Evolutionary conservation across 2,113 vertebrate species (phyloP).

Genomic region (Mus pahari): DNA sequence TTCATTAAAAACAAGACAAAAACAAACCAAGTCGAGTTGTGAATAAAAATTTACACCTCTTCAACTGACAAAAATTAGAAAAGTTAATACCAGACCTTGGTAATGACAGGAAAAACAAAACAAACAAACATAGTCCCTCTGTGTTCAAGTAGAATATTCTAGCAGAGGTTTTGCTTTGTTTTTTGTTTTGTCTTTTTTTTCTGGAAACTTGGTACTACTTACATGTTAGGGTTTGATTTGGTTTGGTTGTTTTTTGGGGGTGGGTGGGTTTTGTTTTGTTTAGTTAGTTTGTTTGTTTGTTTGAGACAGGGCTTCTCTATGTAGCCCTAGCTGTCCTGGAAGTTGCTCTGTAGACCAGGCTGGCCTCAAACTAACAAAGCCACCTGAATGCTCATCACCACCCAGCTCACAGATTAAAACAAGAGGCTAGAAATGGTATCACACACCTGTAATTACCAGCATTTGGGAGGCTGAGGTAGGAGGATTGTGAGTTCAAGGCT

Average conservation of each 20-base stretch:
- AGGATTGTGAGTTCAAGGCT: background rate
- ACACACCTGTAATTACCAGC: background rate
- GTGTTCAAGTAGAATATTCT: background rate
- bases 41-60: background rate
- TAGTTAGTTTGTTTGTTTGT: background rate
- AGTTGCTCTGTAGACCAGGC: background rate
- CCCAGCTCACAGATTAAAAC: background rate
- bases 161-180: background rate
- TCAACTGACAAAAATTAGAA: background rate
- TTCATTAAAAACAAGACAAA: conserved; percentile 36
- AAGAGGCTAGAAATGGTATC: background rate
- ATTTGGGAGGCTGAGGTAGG: background rate
- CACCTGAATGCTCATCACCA: background rate
- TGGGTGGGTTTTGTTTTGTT: background rate
- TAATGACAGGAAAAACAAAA: background rate
- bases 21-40: background rate
- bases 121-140: rapidly evolving
- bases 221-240: background rate
- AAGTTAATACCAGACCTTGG: background rate
- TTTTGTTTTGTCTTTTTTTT: too few relatives aligned
- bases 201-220: background rate
- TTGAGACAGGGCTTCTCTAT: background rate
- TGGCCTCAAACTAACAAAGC: background rate
- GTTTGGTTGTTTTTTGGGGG: background rate
- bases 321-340: background rate